Evolutionary conservation across 2,113 vertebrate genomes (phyloP).

Genomic region (Ammodytes marinus): DNA sequence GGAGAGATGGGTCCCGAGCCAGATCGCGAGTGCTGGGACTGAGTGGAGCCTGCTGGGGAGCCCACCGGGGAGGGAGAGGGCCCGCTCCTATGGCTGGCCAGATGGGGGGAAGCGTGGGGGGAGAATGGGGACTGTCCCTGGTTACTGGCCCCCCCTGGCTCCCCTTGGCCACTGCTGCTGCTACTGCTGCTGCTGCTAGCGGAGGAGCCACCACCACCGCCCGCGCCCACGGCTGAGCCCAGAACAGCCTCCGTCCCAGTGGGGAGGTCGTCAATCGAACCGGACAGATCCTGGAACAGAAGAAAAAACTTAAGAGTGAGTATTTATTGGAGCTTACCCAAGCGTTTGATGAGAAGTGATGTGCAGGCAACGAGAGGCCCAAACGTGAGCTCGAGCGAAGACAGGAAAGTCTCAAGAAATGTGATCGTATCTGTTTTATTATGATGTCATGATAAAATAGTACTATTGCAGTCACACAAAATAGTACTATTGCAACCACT

Average conservation of each 20-base stretch:
- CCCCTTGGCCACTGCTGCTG: constrained; percentile 91
- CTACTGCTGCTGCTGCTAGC: constrained; percentile 76
- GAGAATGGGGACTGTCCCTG: constrained; percentile 96
- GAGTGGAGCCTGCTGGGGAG: constrained; percentile 94
- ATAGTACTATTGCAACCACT: constrained; percentile 1
- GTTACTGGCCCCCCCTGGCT: constrained; percentile 87
- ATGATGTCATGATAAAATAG: constrained; percentile 27
- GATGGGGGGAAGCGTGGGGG: constrained; percentile 94
- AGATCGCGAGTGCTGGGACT: constrained; percentile 86
- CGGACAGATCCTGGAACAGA: constrained; percentile 92
- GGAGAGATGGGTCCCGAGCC: constrained; percentile 96
- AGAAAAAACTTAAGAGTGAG: constrained; percentile 42
- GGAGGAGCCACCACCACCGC: constrained; percentile 81
- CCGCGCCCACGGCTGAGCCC: constrained; percentile 89
- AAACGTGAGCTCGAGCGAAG: constrained; percentile 36
- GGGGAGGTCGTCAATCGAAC: constrained; percentile 96
- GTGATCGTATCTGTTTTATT: neutral
- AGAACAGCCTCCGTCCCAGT: constrained; percentile 93
- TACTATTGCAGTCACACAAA: constrained; percentile 10
- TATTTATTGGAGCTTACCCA: constrained; percentile 41
- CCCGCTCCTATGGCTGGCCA: constrained; percentile 91
- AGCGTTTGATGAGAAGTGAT: constrained; percentile 53
- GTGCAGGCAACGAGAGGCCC: constrained; percentile 52
- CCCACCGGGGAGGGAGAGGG: constrained; percentile 95
- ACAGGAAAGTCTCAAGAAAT: neutral